Evolutionary conservation across 2,888 invertebrate genomes (phyloP), one percentile per base, ranked within the genome.

Genomic region (Himalopsyche tibetana): DNA sequence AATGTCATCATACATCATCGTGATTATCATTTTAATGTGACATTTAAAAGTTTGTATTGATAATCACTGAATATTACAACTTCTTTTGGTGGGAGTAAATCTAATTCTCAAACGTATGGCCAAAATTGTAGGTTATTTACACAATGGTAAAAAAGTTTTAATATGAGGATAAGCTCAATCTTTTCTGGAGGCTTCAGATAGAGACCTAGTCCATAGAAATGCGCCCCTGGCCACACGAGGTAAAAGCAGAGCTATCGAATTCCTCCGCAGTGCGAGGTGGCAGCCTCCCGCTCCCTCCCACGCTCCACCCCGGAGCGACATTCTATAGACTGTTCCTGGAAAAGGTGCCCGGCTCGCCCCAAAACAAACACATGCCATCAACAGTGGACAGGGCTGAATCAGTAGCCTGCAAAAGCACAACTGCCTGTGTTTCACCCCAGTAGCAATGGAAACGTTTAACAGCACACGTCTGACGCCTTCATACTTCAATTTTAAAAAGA

Each of bases 301-400:
- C 19, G 19, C 63, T 63, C 63, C 28, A n/a, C 3, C 19, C 19
- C 63, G 63, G 28, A 63, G 63, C 63, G 63, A 28, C 63, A 63
- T 63, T 63, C 63, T 63, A 28, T 19, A 28, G 63, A 63, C 63
- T 63, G 63, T 63, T 63, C 63, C 63, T 19, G 63, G 63, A 63
- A 63, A 19, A 63, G 63, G 63, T 63, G 63, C 63, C 19, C 63
- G 63, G 28, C 63, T 63, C 63, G 63, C 63, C 63, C 63, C 63
- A 63, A 63, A 63, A 63, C 63, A 63, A 63, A 63, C 63, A 56
- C 56, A 63, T 63, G 63, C 63, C 63, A 28, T 63, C 63, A 15
- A 19, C 63, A 28, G 19, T 19, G 63, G 63, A 63, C 63, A 63
- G 63, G 28, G 19, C n/a, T 28, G 63, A 19, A 63, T 15, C 63